These are phyloP conservation scores for Drosophila kohkoa DNA, from an alignment of 1,140 invertebrate genomes.

Conservation along the genomic window DNA sequence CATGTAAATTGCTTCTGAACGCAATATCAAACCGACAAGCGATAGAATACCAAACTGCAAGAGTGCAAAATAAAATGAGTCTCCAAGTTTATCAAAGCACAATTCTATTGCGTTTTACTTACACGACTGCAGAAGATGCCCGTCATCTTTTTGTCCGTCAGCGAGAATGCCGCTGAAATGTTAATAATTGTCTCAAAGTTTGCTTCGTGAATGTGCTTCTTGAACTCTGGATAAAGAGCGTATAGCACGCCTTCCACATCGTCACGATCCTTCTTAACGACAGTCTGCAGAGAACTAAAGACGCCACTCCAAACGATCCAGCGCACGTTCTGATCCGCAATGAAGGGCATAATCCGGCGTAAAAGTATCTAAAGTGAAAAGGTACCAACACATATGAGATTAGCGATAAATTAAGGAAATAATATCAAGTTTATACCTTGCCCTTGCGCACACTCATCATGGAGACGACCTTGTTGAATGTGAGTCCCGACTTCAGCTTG, in stretches of 20 bases:
- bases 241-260: slow-evolving; percentile 86
- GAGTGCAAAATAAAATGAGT: not conserved
- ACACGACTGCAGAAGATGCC: slow-evolving; percentile 82
- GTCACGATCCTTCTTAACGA: slow-evolving; percentile 85
- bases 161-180: slow-evolving; percentile 66
- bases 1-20: slow-evolving; percentile 74
- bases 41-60: slow-evolving; percentile 82
- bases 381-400: not conserved
- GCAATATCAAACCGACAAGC: slow-evolving; percentile 75
- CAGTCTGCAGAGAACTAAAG: slow-evolving; percentile 85
- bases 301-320: slow-evolving; percentile 86
- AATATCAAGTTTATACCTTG: slow-evolving; percentile 86
- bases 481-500: slow-evolving; percentile 87
- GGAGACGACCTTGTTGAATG: slow-evolving; percentile 88
- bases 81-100: not conserved
- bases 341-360: slow-evolving; percentile 86
- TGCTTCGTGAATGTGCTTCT: slow-evolving; percentile 85
- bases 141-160: slow-evolving; percentile 79
- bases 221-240: slow-evolving; percentile 86
- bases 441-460: slow-evolving; percentile 91
- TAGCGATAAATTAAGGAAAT: slow-evolving; percentile 35
- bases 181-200: slow-evolving; percentile 74
- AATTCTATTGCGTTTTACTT: slow-evolving; percentile 36
- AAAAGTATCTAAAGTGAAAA: slow-evolving; percentile 85
- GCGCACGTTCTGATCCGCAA: slow-evolving; percentile 85